Evolutionary conservation across 2,888 invertebrate genomes (phyloP).

Genomic region (Pinctada fucata): DNA sequence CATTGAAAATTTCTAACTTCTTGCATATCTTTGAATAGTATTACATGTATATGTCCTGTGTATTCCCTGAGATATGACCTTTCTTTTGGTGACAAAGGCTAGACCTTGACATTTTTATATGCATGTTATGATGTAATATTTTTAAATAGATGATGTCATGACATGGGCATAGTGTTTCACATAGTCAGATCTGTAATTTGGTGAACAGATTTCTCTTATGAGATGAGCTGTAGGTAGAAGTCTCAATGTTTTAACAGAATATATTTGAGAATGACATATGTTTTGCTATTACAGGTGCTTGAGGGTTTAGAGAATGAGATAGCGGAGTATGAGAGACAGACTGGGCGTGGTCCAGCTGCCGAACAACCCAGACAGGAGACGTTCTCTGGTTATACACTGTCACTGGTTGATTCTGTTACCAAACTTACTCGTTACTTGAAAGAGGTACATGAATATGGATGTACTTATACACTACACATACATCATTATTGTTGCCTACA

Average conservation of each 20-base stretch:
- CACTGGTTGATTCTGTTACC: conserved; percentile 69
- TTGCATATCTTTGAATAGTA: not conserved
- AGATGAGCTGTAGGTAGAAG: too few species aligned
- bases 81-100: too few species aligned
- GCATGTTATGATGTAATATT: too few species aligned
- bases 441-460: conserved; percentile 53
- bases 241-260: too few species aligned
- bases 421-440: conserved; percentile 67
- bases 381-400: conserved; percentile 70
- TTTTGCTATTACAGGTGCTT: conserved; percentile 57
- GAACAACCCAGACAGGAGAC: conserved; percentile 63
- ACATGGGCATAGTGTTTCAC: too few species aligned
- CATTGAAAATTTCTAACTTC: too few species aligned
- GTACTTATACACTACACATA: not conserved
- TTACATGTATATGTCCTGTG: not conserved
- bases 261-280: too few species aligned
- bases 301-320: conserved; percentile 67
- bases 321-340: conserved; percentile 66
- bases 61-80: not conserved
- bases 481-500: too few species aligned
- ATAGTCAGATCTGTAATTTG: too few species aligned
- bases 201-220: too few species aligned
- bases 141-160: too few species aligned
- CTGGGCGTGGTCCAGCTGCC: conserved; percentile 62
- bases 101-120: too few species aligned